These are phyloP conservation scores for Scatophagus argus DNA, from an alignment of 2,113 vertebrate species.

Conservation along the genomic window DNA sequence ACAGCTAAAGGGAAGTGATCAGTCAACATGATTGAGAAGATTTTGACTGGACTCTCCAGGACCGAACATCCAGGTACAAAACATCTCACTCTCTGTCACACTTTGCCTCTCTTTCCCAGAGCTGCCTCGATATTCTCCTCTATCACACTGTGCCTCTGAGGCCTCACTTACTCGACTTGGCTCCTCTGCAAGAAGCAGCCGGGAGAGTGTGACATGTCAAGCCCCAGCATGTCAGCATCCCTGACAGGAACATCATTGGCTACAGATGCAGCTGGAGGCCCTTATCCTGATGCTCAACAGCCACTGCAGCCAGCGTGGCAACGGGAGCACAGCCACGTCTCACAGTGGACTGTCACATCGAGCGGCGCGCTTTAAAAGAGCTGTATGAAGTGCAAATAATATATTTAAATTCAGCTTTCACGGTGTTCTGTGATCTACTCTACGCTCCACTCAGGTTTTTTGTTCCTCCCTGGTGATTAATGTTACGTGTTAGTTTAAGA, in stretches of 20 bases:
- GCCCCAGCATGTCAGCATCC: conserved; percentile 27
- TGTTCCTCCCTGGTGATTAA: conserved; percentile 29
- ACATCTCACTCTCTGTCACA: conserved; percentile 1
- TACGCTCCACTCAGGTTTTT: neutral
- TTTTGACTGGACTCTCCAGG: neutral
- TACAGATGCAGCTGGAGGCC: conserved; percentile 27
- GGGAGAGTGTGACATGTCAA: conserved; percentile 22
- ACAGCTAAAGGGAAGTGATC: neutral
- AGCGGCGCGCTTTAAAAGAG: conserved; percentile 26
- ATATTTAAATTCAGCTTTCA: conserved; percentile 51
- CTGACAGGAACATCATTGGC: conserved; percentile 41
- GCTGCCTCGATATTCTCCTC: conserved; percentile 20
- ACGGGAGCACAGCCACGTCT: conserved; percentile 14
- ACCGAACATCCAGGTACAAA: conserved; percentile 5
- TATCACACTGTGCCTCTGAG: neutral
- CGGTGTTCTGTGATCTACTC: conserved; percentile 20
- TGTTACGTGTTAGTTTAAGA: no score
- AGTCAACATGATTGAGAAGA: neutral
- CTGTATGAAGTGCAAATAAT: conserved; percentile 65
- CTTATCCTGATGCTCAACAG: conserved; percentile 10
- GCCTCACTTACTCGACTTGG: neutral
- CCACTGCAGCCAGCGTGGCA: neutral
- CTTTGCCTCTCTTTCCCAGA: neutral
- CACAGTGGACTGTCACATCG: conserved; percentile 4
- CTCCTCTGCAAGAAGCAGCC: conserved; percentile 5